These are phyloP conservation scores for Galbula dea DNA, from an alignment of 2,113 vertebrate genomes.

Conservation along the genomic window DNA sequence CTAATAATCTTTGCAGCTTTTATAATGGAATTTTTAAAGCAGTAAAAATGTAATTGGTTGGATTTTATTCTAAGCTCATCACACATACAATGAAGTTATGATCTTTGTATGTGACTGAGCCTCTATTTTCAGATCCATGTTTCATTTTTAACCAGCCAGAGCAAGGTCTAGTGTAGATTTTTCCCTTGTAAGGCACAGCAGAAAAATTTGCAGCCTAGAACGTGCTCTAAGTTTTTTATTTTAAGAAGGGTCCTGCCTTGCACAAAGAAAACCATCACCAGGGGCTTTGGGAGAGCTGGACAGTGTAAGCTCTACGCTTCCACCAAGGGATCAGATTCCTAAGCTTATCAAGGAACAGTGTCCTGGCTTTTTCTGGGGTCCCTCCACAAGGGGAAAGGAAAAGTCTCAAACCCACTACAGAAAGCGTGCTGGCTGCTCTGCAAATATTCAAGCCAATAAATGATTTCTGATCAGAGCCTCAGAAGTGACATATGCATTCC, in stretches of 20 bases:
- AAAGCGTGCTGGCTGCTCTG: background rate
- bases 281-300: background rate
- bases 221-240: rapidly evolving
- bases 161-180: background rate
- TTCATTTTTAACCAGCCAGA: background rate
- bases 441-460: background rate
- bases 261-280: background rate
- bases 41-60: background rate
- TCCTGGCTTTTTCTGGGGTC: background rate
- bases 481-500: background rate
- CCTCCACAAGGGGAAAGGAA: background rate
- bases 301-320: background rate
- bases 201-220: background rate
- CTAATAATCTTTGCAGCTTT: background rate
- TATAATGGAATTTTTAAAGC: background rate
- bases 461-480: background rate
- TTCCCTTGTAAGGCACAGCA: background rate
- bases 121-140: background rate
- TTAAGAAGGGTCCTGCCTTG: background rate
- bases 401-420: background rate
- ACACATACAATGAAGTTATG: background rate
- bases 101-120: background rate
- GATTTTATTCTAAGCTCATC: background rate
- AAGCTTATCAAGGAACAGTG: background rate
- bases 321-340: background rate